Evolutionary conservation across 2,888 invertebrate genomes (phyloP), one percentile per base, ranked within the genome.

Genomic region (Nyleta sp.): DNA sequence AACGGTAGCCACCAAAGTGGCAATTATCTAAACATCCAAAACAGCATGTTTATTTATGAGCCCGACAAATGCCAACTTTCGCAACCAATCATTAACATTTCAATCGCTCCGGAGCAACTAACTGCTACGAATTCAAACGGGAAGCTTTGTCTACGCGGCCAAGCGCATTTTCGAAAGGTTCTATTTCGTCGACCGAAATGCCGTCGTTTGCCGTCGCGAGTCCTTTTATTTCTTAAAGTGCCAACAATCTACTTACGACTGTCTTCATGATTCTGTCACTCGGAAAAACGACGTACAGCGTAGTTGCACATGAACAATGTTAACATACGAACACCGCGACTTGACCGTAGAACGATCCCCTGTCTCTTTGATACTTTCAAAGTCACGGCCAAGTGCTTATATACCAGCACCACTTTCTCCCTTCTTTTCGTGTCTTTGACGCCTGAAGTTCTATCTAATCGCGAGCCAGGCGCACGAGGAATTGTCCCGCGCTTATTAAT

Each of bases 301-400:
- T 71, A 72, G 60, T 46, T 40, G 38, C 73, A 76, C 70, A 73
- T 81, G 71, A 80, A 78, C 70, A 64, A 76, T 40, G 28, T 65
- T 62, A n/a, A n/a, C n/a, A n/a, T 55, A 77, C 57, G 64, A 82
- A 82, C 74, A 78, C 67, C 65, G 46, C 64, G 71, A 76, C 80
- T 71, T 71, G 42, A 74, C 67, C 75, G 64, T 71, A 38, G 46
- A 70, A 59, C 68, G 74, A 55, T 77, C 78, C 77, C 75, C 83
- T 79, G 80, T 79, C 79, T 83, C 83, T 86, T 80, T 83, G 84
- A 84, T 85, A 84, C 87, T 86, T 86, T 86, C 89, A 90, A 90
- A 89, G 90, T 90, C 90, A 90, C 82, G 90, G 90, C 83, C 89
- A 90, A 84, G 82, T 84, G 83, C 84, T 90, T 90, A 90, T 90